Evolutionary conservation across 1,140 invertebrate genomes (phyloP).

Genomic region (Riptortus pedestris): DNA sequence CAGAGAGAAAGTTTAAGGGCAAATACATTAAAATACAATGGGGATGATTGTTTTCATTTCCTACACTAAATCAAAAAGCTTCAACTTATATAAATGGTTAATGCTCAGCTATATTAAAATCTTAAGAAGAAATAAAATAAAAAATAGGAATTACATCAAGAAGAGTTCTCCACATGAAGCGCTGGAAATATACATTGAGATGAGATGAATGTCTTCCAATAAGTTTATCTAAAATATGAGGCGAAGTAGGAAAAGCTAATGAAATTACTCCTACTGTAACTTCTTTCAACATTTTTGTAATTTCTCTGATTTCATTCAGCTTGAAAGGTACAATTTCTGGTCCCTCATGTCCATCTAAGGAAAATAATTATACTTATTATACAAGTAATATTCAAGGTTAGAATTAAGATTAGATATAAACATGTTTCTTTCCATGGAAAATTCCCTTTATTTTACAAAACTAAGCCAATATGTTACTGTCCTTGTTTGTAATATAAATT

Average conservation of each 20-base stretch:
- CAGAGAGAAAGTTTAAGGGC: too few species aligned
- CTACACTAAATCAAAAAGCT: too few species aligned
- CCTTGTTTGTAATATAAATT: too few species aligned
- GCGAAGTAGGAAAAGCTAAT: slow-evolving; percentile 5
- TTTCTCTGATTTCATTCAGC: slow-evolving; percentile 13
- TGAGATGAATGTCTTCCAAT: neutral
- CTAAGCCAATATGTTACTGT: too few species aligned
- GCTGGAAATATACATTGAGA: neutral
- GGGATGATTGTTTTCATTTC: too few species aligned
- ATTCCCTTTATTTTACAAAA: too few species aligned
- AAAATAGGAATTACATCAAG: neutral
- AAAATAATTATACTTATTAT: too few species aligned
- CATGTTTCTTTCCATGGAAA: too few species aligned
- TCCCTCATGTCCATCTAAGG: neutral
- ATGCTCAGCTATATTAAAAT: neutral
- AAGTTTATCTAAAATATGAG: slow-evolving; percentile 5
- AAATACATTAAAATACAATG: too few species aligned
- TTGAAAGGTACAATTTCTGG: neutral
- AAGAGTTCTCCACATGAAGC: neutral
- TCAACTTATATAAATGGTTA: neutral
- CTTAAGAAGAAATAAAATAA: neutral
- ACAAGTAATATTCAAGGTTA: too few species aligned
- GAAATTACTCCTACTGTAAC: slow-evolving; percentile 22
- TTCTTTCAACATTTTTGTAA: slow-evolving; percentile 21
- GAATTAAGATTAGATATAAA: too few species aligned